A percentile compares a stretch with the other conserved stretches of the same genome.
Evolutionary conservation across 1,140 invertebrate genomes (phyloP).

Genomic region (Drosophila tani): DNA sequence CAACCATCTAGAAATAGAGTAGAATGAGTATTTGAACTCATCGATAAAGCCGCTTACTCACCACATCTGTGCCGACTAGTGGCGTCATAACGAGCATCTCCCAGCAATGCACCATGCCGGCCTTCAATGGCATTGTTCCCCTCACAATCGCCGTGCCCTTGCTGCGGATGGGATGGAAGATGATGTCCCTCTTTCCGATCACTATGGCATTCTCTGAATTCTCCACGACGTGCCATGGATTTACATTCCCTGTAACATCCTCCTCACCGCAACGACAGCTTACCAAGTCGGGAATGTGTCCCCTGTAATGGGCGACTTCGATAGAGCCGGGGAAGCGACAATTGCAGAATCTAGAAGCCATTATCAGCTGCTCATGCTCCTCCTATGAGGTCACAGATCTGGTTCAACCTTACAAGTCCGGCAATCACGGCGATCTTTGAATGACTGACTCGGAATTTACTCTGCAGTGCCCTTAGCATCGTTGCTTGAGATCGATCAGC

Average conservation of each 20-base stretch:
- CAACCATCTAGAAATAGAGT: conserved; percentile 89
- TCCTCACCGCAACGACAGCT: conserved; percentile 66
- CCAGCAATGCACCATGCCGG: conserved; percentile 91
- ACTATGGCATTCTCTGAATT: conserved; percentile 50
- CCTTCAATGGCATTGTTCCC: conserved; percentile 86
- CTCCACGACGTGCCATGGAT: conserved; percentile 30
- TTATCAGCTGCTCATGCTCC: too few relatives aligned
- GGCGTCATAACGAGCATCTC: conserved; percentile 90
- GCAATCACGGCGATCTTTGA: background rate
- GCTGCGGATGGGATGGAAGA: conserved; percentile 89
- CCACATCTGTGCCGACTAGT: conserved; percentile 92
- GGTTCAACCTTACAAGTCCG: background rate
- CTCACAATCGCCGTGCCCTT: conserved; percentile 89
- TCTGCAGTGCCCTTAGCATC: too few relatives aligned
- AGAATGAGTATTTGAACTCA: background rate
- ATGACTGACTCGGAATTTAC: background rate
- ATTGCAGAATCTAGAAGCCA: conserved; percentile 54
- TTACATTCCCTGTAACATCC: conserved; percentile 8
- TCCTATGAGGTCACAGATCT: too few relatives aligned
- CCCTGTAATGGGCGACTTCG: conserved; percentile 44
- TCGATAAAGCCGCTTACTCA: conserved; percentile 84
- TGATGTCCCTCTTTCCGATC: conserved; percentile 49
- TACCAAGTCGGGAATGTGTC: conserved; percentile 55
- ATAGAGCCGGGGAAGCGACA: conserved; percentile 62
- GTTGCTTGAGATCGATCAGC: background rate